A percentile compares a stretch with the other conserved stretches of the same genome.
These are phyloP conservation scores for Pomacea canaliculata DNA, from an alignment of 2,888 invertebrate genomes.

Conservation along the genomic window DNA sequence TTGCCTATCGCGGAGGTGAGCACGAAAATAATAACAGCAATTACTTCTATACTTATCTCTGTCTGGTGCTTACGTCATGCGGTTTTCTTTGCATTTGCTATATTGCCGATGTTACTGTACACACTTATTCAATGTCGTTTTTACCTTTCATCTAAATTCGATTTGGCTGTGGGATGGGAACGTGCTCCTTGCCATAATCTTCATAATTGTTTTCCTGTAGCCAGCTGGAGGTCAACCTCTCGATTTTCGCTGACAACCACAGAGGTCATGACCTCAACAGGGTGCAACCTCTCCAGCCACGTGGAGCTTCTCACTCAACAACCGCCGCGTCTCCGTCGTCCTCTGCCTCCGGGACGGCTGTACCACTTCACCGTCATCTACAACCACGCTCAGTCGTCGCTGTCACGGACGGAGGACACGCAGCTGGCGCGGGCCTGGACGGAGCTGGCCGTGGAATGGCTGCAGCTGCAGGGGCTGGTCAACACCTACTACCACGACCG, in stretches of 20 bases:
- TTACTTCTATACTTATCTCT: too few species aligned
- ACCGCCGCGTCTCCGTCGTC: conserved; percentile 13
- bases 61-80: too few species aligned
- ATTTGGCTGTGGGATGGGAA: too few species aligned
- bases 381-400: conserved; percentile 31
- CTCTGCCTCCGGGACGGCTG: conserved; percentile 21
- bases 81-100: too few species aligned
- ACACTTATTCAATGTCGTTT: too few species aligned
- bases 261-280: background rate
- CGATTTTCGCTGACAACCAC: background rate
- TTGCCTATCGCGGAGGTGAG: too few species aligned
- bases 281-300: background rate
- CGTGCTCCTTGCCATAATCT: too few species aligned
- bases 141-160: too few species aligned
- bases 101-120: too few species aligned
- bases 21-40: too few species aligned
- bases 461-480: conserved; percentile 29
- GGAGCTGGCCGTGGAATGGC: conserved; percentile 23
- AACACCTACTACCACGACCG: conserved; percentile 36
- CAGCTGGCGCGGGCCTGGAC: conserved; percentile 30
- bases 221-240: background rate
- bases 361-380: conserved; percentile 43
- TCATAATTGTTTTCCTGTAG: too few species aligned
- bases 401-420: conserved; percentile 28
- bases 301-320: background rate